These are phyloP conservation scores for Brachyptera risi DNA, from an alignment of 2,888 invertebrate species.

Conservation along the genomic window DNA sequence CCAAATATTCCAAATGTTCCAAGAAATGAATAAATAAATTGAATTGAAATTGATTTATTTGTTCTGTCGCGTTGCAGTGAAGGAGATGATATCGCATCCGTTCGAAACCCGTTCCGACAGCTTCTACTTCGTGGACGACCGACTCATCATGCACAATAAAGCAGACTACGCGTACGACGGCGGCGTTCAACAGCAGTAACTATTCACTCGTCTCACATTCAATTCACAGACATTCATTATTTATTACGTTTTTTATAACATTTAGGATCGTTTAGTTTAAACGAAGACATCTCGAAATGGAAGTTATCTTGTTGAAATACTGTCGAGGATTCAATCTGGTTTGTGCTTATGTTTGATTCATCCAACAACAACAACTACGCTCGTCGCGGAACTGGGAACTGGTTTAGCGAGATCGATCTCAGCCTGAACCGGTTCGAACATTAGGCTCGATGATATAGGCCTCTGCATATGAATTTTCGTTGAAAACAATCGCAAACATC, in stretches of 20 bases:
- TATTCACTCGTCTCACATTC: background rate
- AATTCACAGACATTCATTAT: background rate
- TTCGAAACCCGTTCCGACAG: slow-evolving; percentile 98
- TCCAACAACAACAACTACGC: too few relatives aligned
- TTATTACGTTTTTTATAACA: background rate
- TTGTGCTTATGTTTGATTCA: too few relatives aligned
- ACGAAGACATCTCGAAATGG: background rate
- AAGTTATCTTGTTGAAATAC: background rate
- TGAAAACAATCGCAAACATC: too few relatives aligned
- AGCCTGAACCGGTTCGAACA: too few relatives aligned
- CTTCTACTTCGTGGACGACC: slow-evolving; percentile 97
- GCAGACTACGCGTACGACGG: slow-evolving; percentile 98
- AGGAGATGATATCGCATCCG: slow-evolving; percentile 94
- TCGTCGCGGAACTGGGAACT: too few relatives aligned
- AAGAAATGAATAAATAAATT: too few relatives aligned
- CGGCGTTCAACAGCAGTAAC: slow-evolving; percentile 47
- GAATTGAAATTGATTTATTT: too few relatives aligned
- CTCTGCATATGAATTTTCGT: too few relatives aligned
- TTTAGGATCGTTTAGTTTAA: background rate
- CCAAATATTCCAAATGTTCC: too few relatives aligned
- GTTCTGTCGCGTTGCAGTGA: slow-evolving; percentile 77
- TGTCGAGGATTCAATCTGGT: too few relatives aligned
- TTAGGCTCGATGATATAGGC: too few relatives aligned
- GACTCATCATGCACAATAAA: slow-evolving; percentile 98
- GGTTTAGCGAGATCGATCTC: too few relatives aligned